Percentiles rank a stretch among this genome's conserved stretches.
phyloP scores from a whole-genome alignment of 1,140 invertebrate genomes.

The Dolichoris vasculosae region DNA sequence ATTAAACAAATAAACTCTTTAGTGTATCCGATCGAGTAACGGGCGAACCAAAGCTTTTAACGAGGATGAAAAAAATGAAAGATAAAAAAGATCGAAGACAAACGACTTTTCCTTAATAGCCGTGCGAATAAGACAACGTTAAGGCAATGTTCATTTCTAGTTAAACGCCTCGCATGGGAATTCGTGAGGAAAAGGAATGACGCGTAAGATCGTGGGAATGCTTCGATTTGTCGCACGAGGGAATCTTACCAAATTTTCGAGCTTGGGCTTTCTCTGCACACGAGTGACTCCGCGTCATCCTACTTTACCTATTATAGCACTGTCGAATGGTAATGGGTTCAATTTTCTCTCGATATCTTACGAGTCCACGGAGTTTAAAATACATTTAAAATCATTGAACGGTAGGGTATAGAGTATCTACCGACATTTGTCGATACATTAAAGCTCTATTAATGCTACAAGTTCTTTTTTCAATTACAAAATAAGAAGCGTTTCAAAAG shows the following conservation, averaged over 20 bases:
- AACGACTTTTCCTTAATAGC: conserved; percentile 2
- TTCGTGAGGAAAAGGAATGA: conserved; percentile 37
- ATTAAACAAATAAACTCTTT: no score
- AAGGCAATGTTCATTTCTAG: background rate
- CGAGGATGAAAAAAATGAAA: background rate
- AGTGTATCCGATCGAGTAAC: no score
- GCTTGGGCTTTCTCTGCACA: background rate
- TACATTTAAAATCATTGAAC: no score
- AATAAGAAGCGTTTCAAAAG: no score
- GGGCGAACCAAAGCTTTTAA: background rate
- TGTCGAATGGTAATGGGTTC: background rate
- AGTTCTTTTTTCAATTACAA: no score
- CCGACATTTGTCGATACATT: no score
- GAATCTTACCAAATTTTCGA: background rate
- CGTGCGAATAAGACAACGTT: background rate
- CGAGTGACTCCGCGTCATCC: background rate
- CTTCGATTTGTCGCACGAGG: conserved; percentile 56
- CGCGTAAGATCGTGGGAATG: conserved; percentile 48
- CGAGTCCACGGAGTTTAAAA: no score
- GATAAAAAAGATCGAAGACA: background rate
- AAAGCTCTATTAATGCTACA: no score
- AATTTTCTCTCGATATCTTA: background rate
- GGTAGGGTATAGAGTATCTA: no score
- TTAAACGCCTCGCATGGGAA: conserved; percentile 33
- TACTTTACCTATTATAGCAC: background rate